Conservation (phyloP, 2,888 invertebrate species). For the Rhagonycha lutea region DNA sequence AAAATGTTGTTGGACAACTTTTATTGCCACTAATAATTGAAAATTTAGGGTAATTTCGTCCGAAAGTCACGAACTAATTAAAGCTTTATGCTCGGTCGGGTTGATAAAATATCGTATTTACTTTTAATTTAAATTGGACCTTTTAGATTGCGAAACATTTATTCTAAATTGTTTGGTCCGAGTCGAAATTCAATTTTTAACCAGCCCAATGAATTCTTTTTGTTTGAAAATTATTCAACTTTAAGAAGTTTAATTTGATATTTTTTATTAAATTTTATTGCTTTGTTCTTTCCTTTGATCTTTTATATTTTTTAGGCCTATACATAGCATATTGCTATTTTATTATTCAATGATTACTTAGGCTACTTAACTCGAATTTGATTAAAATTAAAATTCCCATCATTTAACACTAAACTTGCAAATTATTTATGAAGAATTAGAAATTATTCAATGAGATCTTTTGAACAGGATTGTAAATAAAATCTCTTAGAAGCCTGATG, state of each 20-base stretch:
- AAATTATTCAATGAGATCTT: neutral
- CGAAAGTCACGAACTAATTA: constrained; percentile 18
- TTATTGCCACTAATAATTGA: constrained; percentile 3
- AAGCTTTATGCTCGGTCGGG: constrained; percentile 12
- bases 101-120: constrained; percentile 21
- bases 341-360: neutral
- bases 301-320: neutral
- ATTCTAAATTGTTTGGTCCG: constrained; percentile 2
- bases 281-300: neutral
- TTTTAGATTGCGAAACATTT: constrained; percentile 9
- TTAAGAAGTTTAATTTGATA: neutral
- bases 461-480: too few relatives aligned
- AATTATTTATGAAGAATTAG: neutral
- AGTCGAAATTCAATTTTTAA: neutral
- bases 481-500: too few relatives aligned
- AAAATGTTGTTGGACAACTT: neutral
- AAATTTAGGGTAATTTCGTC: constrained; percentile 14
- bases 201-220: neutral
- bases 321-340: neutral
- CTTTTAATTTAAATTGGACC: constrained; percentile 20
- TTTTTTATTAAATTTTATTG: neutral
- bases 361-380: neutral
- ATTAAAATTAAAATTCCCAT: neutral
- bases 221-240: neutral
- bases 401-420: neutral